Percentiles rank a stretch among this genome's conserved stretches.
These are phyloP conservation scores for Hormaphis cornu DNA, from an alignment of 1,140 invertebrate species.

Conservation along the genomic window DNA sequence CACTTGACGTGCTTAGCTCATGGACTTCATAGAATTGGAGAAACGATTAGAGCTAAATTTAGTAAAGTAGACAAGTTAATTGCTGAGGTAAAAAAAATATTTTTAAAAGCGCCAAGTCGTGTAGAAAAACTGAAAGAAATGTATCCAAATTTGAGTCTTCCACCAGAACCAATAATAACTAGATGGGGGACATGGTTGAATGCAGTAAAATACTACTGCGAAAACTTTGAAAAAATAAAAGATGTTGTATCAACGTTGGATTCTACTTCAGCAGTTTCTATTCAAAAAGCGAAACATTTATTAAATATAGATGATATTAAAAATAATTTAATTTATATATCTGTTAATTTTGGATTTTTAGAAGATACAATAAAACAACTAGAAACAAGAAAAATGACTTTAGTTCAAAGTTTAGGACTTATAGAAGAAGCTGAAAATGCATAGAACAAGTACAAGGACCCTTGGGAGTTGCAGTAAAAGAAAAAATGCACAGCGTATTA, in stretches of 20 bases:
- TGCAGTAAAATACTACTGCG: too few species aligned
- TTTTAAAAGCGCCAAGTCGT: background rate
- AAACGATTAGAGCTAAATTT: constrained; percentile 39
- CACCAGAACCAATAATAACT: background rate
- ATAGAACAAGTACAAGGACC: background rate
- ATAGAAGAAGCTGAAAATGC: background rate
- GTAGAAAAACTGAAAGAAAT: background rate
- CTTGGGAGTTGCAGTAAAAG: too few species aligned
- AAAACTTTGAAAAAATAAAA: too few species aligned
- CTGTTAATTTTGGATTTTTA: background rate
- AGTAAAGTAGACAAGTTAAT: constrained; percentile 36
- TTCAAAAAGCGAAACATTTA: too few species aligned
- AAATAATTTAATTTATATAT: background rate
- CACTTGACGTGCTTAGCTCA: constrained; percentile 42
- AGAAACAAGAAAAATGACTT: background rate
- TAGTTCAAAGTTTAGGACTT: background rate
- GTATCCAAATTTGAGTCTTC: background rate
- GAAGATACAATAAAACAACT: background rate
- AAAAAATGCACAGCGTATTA: too few species aligned
- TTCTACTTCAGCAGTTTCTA: too few species aligned
- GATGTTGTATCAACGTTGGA: too few species aligned
- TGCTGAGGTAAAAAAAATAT: background rate
- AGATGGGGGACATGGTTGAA: background rate
- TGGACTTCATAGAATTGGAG: constrained; percentile 40
- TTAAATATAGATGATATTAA: background rate